phyloP scores from a whole-genome alignment of 2,797 vertebrate species.

The Onychomys arenicola region DNA sequence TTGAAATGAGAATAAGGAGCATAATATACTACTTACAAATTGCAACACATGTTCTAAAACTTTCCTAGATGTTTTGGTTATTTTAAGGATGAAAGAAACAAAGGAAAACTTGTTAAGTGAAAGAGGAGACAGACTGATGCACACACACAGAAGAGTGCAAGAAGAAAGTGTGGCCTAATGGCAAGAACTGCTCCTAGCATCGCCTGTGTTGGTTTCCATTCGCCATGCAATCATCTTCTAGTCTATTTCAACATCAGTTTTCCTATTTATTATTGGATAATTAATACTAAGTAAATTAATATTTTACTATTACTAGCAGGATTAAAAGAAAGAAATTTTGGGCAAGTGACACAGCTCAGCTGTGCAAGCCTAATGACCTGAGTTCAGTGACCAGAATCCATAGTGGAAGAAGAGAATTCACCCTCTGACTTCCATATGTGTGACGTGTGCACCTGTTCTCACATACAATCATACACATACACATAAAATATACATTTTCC shows the following conservation, averaged over 20 bases:
- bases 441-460: neutral
- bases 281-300: neutral
- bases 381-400: neutral
- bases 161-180: neutral
- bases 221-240: neutral
- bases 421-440: neutral
- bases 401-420: neutral
- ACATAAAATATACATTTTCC: neutral
- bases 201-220: neutral
- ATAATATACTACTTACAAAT: neutral
- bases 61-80: neutral
- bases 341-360: neutral
- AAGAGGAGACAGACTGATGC: neutral
- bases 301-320: neutral
- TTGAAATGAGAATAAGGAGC: slow-evolving; percentile 44
- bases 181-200: neutral
- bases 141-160: neutral
- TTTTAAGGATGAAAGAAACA: neutral
- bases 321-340: neutral
- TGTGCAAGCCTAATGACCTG: neutral
- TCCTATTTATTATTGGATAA: neutral
- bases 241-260: neutral
- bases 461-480: neutral
- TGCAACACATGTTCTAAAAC: neutral
- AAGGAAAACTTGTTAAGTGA: neutral